Evolutionary conservation across 2,797 vertebrate species (phyloP), one percentile per base, ranked within the genome.

Genomic region (Fistularia commersonii): DNA sequence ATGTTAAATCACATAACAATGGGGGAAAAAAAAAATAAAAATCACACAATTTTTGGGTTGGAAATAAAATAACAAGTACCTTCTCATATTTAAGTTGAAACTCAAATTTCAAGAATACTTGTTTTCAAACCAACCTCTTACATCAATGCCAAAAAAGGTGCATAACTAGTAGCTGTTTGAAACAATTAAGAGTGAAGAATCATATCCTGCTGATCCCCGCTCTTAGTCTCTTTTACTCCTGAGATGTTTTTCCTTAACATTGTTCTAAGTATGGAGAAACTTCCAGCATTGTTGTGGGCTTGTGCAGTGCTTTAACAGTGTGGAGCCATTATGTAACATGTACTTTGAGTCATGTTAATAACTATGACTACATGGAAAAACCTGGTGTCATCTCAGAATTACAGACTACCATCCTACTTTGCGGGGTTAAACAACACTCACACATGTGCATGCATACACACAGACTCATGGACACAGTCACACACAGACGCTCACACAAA

Each of bases 351-450:
- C 76, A 59, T 85, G 81, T 86, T 88, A 87, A 87, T 81, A 86
- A 67, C 67, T 78, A 85, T 86, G 85, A 89, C 82, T 79, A 88
- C 81, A 90, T 63, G 82, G 84, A 87, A 89, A 84, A 86, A 88
- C 83, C 86, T 80, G 72, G 74, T 76, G 80, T 87, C 87, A 84
- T 85, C 67, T 75, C 49, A 48, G 84, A 82, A 88, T 89, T 88
- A 89, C 74, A 90, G 85, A 77, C 77, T 81, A 53, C 64, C 62
- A 50, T 48, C 81, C 76, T 88, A 80, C 76, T 88, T 82, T 80
- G 70, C 81, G 78, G 79, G 60, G 61, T 41, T 49, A 49, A 32
- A 6, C 48, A 67, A 41, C 56, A 66, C 48, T 51, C 61, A 10
- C 54, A 56, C 60, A 42, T 38, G 49, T 51, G 54, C 11, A 41